Evolutionary conservation across 1,140 invertebrate species (phyloP), one percentile per base, ranked within the genome.

Genomic region (Macrocentrus cingulum): DNA sequence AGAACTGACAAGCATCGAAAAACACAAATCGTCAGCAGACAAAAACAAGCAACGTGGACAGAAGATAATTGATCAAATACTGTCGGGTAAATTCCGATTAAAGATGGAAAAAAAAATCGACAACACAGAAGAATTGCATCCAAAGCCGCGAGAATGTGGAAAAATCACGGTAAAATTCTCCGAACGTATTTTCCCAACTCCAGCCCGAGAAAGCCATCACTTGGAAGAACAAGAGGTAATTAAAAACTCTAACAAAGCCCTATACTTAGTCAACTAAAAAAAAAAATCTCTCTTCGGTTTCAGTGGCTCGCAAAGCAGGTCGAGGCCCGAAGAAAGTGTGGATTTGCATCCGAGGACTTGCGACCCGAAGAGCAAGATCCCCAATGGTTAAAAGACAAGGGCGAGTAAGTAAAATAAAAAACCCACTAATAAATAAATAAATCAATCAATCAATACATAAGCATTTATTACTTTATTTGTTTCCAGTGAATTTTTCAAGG

Each of bases 281-380:
- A 2, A 50, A 58, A 50, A 2, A 11, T 6, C 34, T 62, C 13
- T 52, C 29, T 19, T 45, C 41, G 13, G 34, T 59, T 48, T 46
- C 57, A 88, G 82, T 95, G 90, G 90, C 72, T 95, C 8, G 82
- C 83, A 39, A 94, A 94, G 72, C 87, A 92, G 73, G 86, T 85
- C 2, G 84, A 89, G 71, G 89, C 89, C 9, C 82, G 88, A 67
- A 80, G 85, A 69, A 84, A 83, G 44, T 83, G 82, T 52, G 90
- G 91, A 70, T 87, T 92, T 63, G 80, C 88, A 16, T 84, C 85
- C 19, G 85, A 87, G 69, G 90, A 95, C 79, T 77, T 94, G 1
- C 80, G 85, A 52, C 86, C 88, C 6, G 90, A 94, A 73, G 91
- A 95, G 75, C 86, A 86, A 65, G 88, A 94, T 80, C 91, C 91